Evolutionary conservation across 1,140 invertebrate genomes (phyloP).

Genomic region (Marisa cornuarietis): DNA sequence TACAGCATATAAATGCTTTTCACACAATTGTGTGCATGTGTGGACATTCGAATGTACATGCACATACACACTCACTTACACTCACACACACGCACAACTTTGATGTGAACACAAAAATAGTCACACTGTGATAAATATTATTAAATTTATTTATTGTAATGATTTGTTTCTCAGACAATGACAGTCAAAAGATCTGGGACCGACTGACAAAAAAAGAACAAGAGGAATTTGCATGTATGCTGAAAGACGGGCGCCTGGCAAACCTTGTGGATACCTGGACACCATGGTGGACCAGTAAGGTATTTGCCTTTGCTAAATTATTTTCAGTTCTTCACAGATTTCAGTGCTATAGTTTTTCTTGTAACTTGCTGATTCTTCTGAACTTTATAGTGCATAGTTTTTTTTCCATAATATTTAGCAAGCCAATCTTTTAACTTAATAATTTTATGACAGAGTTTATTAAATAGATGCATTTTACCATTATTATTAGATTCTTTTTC

Average conservation of each 20-base stretch:
- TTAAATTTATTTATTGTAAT: not conserved
- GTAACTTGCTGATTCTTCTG: no score
- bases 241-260: conserved; percentile 53
- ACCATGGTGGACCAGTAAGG: conserved; percentile 59
- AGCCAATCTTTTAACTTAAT: no score
- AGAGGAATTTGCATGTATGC: conserved; percentile 54
- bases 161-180: conserved; percentile 38
- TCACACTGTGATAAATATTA: not conserved
- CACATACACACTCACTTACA: no score
- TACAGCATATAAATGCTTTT: not conserved
- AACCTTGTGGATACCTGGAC: conserved; percentile 60
- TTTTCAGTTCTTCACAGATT: no score
- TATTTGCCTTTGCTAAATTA: not conserved
- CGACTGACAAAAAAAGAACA: conserved; percentile 52
- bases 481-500: not conserved
- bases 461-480: not conserved
- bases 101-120: not conserved
- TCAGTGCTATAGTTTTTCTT: no score
- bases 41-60: not conserved
- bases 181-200: conserved; percentile 50
- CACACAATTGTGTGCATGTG: conserved; percentile 3
- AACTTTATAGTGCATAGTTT: no score
- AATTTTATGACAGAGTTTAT: no score
- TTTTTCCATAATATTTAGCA: no score
- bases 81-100: not conserved